Evolutionary conservation across 2,888 invertebrate species (phyloP).

Genomic region (Noctua pronuba): DNA sequence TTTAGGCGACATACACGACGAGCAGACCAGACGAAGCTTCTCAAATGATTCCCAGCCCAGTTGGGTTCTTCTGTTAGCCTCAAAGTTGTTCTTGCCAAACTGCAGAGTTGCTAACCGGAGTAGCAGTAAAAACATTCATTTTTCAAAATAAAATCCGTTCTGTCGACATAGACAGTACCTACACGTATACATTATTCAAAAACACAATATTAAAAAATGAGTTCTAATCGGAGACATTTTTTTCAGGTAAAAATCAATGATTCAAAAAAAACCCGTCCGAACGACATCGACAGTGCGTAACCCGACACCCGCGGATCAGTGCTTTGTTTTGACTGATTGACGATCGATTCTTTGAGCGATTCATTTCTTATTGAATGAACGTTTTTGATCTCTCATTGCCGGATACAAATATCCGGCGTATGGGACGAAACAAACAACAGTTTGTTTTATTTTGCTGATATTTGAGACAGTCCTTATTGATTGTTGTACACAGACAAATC

Average conservation of each 20-base stretch:
- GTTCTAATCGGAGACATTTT: background rate
- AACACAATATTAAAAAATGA: background rate
- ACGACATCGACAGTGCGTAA: constrained; percentile 47
- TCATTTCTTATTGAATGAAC: constrained; percentile 49
- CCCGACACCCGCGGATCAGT: constrained; percentile 69
- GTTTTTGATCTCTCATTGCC: constrained; percentile 57
- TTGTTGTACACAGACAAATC: constrained; percentile 38
- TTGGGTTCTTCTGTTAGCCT: too few relatives aligned
- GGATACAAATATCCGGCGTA: constrained; percentile 55
- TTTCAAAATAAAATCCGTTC: background rate
- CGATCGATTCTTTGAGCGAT: constrained; percentile 64
- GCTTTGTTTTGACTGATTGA: constrained; percentile 75
- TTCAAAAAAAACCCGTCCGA: background rate
- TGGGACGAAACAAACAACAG: background rate
- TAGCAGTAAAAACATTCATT: background rate
- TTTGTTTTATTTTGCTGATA: constrained; percentile 56
- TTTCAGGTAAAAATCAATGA: background rate
- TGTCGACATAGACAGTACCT: background rate
- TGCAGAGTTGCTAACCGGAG: background rate
- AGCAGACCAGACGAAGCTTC: too few relatives aligned
- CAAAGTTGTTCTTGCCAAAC: too few relatives aligned
- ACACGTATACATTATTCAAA: background rate
- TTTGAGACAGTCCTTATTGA: constrained; percentile 59
- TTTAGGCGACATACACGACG: too few relatives aligned
- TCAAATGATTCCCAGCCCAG: too few relatives aligned